Base-by-base conservation (phyloP, 2,113 vertebrate species). In the Eupsittula cactorum region DNA sequence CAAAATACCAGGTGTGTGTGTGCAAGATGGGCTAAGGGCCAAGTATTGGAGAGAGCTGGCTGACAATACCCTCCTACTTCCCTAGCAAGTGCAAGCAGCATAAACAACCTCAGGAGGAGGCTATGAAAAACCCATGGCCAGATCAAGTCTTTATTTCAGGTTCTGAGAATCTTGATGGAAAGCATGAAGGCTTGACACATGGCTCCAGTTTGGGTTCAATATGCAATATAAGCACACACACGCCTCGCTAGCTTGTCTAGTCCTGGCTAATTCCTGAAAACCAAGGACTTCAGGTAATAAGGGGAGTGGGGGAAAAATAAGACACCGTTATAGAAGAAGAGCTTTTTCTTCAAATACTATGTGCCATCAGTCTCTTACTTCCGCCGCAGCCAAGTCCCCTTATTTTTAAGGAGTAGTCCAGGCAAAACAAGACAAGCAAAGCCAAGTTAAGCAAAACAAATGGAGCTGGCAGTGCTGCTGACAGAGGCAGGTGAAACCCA, bases 391-490 rank as follows among this genome's bases (percentile, higher is more conserved):
- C 10, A 77, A 74, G 46, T 25, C 10, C 29, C 8, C 2, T 44
- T 44, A 37, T 3, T 74, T 19, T 47, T 46, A 55, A 92, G 53
- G 10, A 86, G 13, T 4, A 60, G 29, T n/a, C 33, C 37, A 70
- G 31, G 70, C 60, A 88, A 47, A 86, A 33, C 28, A 67, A 65
- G 76, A 46, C 50, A 60, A 86, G n/a, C 16, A 88, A 76, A 90
- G 75, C 57, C 79, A 77, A 80, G n/a, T 24, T 28, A 55, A 86
- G 74, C 68, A 80, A 25, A 78, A 39, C 65, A 84, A 88, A 86
- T 25, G 57, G 88, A 90, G 52, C 82, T 90, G 95, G 80, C 88
- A 92, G 92, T 13, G 8, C 47, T 92, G 80, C 90, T 96, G 86
- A 88, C 77, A 71, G 90, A 81, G 77, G 55, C 90, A 94, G 80